Evolutionary conservation across 2,113 vertebrate genomes (phyloP), one percentile per base, ranked within the genome.

Genomic region (Cyanistes caeruleus): DNA sequence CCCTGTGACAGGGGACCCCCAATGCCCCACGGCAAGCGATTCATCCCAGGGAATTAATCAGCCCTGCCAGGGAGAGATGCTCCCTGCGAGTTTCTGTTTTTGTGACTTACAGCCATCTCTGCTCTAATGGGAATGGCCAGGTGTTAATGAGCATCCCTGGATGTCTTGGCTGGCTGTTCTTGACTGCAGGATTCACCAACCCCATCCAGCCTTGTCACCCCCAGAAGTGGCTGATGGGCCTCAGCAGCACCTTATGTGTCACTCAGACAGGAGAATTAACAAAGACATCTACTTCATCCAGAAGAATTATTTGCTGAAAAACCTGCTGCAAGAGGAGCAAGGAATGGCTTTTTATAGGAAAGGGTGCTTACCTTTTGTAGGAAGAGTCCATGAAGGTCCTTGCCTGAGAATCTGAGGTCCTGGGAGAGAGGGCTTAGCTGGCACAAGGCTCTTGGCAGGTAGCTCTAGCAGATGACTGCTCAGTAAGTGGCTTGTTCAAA

Each of bases 81-180:
- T 92, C n/a, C 27, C 69, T 24, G 65, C 58, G 85, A 76, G 88
- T 85, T 93, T 43, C 89, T 93, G 33, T 85, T 94, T 92, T 55
- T 94, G 0, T 65, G 88, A 62, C 63, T 93, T 93, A 24, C 46
- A 58, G 53, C 49, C 67, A 11, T n/a, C 1, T 0, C 72, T 59
- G 85, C n/a, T 79, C 49, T 88, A 13, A 77, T 43, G 88, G 90
- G 90, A 92, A 90, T 18, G 82, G 72, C 73, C 1, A 3, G 55
- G 87, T 81, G 91, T 70, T 96, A 96, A 95, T 51, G 93, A 96
- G 92, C 92, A 80, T 67, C 75, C 72, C 27, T 8, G 28, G 67
- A 31, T 55, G 63, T 60, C 94, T 77, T 62, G 80, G 28, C 88
- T 85, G 2, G 5, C 62, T 87, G 65, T 2, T 8, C 28, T 28